phyloP scores from a whole-genome alignment of 1,140 invertebrate genomes.

The Ectropis grisescens region DNA sequence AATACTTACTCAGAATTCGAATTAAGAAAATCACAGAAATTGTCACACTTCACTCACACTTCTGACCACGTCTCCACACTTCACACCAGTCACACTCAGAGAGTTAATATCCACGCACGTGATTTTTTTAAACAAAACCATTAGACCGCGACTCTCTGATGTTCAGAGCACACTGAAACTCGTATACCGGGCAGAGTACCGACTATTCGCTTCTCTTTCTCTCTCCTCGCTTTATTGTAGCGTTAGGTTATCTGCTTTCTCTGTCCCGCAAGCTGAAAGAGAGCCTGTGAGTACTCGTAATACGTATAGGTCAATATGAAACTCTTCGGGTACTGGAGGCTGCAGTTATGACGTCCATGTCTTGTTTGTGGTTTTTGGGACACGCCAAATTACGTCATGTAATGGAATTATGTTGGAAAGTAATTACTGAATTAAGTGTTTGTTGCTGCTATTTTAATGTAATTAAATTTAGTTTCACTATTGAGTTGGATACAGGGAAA shows the following conservation, averaged over 20 bases:
- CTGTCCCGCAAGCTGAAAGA: slow-evolving; percentile 50
- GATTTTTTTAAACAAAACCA: slow-evolving; percentile 3
- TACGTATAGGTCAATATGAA: slow-evolving; percentile 69
- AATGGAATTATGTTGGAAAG: no score
- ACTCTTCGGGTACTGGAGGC: slow-evolving; percentile 62
- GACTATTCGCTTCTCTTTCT: slow-evolving; percentile 25
- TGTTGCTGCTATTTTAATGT: background rate
- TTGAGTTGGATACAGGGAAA: background rate
- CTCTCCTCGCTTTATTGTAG: slow-evolving; percentile 22
- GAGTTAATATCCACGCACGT: no score
- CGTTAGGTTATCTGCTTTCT: slow-evolving; percentile 18
- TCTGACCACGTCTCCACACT: no score
- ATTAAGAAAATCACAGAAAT: no score
- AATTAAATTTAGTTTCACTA: background rate
- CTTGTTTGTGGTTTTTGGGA: slow-evolving; percentile 5
- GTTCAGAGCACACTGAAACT: slow-evolving; percentile 41
- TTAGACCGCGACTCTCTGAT: slow-evolving; percentile 27
- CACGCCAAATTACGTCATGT: slow-evolving; percentile 10
- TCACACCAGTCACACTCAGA: no score
- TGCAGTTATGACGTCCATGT: slow-evolving; percentile 50
- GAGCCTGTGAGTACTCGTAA: slow-evolving; percentile 53
- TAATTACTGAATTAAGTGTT: no score
- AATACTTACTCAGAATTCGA: no score
- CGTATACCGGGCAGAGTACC: slow-evolving; percentile 39
- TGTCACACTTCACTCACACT: no score